These are phyloP conservation scores for Xenopus laevis DNA, from an alignment of 2,113 vertebrate species.

Conservation along the genomic window DNA sequence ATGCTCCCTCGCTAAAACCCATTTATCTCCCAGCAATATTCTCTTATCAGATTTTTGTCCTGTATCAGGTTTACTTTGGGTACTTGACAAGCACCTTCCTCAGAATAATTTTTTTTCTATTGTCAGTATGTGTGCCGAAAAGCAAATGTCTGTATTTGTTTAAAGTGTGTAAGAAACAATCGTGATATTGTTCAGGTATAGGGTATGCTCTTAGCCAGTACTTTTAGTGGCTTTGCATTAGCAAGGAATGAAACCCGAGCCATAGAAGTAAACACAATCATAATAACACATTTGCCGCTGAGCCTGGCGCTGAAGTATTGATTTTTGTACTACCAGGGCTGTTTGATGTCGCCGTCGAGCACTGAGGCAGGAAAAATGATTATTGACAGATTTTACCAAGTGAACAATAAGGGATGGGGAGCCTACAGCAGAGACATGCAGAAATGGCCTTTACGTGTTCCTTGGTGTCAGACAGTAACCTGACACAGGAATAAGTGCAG, in stretches of 20 bases:
- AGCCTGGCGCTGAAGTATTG: slow-evolving; percentile 60
- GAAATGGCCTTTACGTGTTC: slow-evolving; percentile 56
- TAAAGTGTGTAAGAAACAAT: slow-evolving; percentile 21
- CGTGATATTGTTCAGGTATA: slow-evolving; percentile 43
- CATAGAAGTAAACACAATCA: slow-evolving; percentile 52
- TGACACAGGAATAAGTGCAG: slow-evolving; percentile 59
- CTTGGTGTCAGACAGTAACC: slow-evolving; percentile 55
- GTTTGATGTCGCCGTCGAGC: slow-evolving; percentile 62
- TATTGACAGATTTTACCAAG: slow-evolving; percentile 56
- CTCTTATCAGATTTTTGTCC: too few relatives aligned
- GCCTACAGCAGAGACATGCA: slow-evolving; percentile 52
- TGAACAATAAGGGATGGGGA: slow-evolving; percentile 41
- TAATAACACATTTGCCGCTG: slow-evolving; percentile 55
- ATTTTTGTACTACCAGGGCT: slow-evolving; percentile 57
- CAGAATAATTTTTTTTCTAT: background rate
- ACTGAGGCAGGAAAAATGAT: slow-evolving; percentile 52
- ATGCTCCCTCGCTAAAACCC: too few relatives aligned
- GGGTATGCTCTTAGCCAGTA: slow-evolving; percentile 15
- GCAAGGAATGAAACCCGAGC: slow-evolving; percentile 56
- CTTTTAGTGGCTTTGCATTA: slow-evolving; percentile 52
- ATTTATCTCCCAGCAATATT: too few relatives aligned
- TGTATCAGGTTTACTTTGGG: slow-evolving; percentile 36
- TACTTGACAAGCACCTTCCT: background rate
- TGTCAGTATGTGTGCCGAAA: slow-evolving; percentile 18
- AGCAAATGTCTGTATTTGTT: background rate